Conservation (phyloP, 2,797 vertebrate species). For the Pseudopleuronectes americanus region DNA sequence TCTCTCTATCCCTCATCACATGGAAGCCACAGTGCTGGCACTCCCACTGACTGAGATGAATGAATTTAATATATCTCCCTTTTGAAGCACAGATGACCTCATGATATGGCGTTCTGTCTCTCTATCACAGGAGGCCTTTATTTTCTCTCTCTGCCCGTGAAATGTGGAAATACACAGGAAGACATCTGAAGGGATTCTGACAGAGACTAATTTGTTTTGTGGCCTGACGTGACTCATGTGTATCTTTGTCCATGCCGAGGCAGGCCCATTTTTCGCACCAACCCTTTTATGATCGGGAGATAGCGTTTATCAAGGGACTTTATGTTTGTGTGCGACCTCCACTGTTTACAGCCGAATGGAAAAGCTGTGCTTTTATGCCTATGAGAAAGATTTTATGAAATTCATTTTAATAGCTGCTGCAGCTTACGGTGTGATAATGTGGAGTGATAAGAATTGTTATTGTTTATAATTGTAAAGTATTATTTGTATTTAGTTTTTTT, state of each 20-base stretch:
- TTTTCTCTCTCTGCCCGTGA: constrained; percentile 38
- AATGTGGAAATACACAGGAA: constrained; percentile 65
- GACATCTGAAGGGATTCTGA: constrained; percentile 69
- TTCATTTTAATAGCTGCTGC: constrained; percentile 30
- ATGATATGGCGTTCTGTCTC: constrained; percentile 69
- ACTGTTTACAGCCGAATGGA: constrained; percentile 47
- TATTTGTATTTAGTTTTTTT: background rate
- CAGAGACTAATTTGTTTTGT: constrained; percentile 74
- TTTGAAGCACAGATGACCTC: constrained; percentile 81
- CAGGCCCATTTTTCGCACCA: constrained; percentile 8
- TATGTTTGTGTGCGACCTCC: constrained; percentile 28
- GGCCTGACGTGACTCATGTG: constrained; percentile 54
- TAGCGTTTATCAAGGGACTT: constrained; percentile 52
- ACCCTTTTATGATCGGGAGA: constrained; percentile 56
- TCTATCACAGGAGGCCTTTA: constrained; percentile 61
- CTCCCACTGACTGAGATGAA: constrained; percentile 79
- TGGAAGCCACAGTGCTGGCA: constrained; percentile 68
- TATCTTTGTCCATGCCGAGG: constrained; percentile 53
- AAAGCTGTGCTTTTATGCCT: constrained; percentile 43
- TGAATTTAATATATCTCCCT: constrained; percentile 80
- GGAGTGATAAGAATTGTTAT: background rate
- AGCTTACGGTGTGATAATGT: constrained; percentile 9
- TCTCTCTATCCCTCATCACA: constrained; percentile 75
- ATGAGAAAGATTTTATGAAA: constrained; percentile 27
- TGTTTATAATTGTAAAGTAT: background rate